Conservation (phyloP, 2,888 invertebrate genomes). For the Schrankia costaestrigalis region DNA sequence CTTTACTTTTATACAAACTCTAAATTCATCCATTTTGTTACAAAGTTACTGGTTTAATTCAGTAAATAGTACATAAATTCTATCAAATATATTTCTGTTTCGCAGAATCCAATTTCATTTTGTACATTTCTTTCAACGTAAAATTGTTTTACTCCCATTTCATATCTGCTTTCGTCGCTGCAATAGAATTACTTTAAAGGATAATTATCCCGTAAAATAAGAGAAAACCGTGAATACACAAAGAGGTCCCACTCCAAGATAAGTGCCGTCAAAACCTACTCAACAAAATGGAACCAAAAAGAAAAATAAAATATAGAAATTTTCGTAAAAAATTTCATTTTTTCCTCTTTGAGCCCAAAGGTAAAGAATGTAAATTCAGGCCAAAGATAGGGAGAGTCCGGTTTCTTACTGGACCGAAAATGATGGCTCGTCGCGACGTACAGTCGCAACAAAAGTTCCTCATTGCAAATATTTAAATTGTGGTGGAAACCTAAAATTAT, state of each 20-base stretch:
- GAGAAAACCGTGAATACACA: not conserved
- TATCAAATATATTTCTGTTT: too few relatives aligned
- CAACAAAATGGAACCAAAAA: constrained; percentile 4
- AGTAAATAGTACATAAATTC: too few relatives aligned
- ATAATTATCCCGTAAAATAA: not conserved
- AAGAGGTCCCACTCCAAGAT: not conserved
- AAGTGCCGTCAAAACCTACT: constrained; percentile 6
- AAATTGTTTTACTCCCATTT: too few relatives aligned
- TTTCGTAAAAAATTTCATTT: constrained; percentile 30
- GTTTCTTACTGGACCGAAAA: constrained; percentile 27
- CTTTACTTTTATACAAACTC: too few relatives aligned
- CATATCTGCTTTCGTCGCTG: not conserved
- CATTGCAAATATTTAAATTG: not conserved
- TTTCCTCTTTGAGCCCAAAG: constrained; percentile 14
- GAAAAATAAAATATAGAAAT: constrained; percentile 24
- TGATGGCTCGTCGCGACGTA: constrained; percentile 24
- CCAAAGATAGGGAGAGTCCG: constrained; percentile 31
- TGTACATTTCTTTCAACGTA: too few relatives aligned
- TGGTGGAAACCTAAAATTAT: too few relatives aligned
- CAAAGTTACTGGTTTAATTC: too few relatives aligned
- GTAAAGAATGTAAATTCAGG: constrained; percentile 39
- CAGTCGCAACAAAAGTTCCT: constrained; percentile 9
- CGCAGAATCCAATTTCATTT: too few relatives aligned
- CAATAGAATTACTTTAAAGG: not conserved
- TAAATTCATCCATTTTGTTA: too few relatives aligned